Base-by-base conservation (phyloP, 2,113 vertebrate species). In the Hippocampus barbouri region DNA sequence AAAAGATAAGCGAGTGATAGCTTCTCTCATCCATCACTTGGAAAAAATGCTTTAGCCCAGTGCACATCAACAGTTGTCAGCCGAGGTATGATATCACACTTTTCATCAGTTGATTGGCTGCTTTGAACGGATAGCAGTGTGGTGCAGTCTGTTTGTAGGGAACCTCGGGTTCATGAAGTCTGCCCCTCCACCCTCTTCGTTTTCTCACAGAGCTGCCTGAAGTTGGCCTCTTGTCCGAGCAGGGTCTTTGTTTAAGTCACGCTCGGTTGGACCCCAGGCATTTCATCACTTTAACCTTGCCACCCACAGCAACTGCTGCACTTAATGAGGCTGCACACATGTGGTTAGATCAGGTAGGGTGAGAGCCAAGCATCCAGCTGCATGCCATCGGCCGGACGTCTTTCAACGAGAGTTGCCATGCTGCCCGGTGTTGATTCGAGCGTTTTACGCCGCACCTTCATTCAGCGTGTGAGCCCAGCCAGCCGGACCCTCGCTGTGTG, bases 271-370 rank as follows among this genome's bases (percentile, higher is more conserved):
- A 92, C 92, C 88, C 81, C 89, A 89, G 95, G 95, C 94, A 98
- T 98, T 96, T 94, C 93, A 91, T 94, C 93, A 94, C 94, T 97
- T 89, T 96, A 97, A 98, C 95, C 95, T 95, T 91, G 82, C 94
- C 94, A 95, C 94, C 95, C 93, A 94, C 93, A 90, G 94, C 94
- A 95, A 96, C 95, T 92, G 93, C 91, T 92, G 93, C 93, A 93
- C 94, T 96, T 95, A 95, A 95, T 90, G 85, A 91, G 86, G 86
- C 94, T 94, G 91, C 92, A 91, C 93, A 94, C 92, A 93, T 93
- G 93, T 94, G 91, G 91, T 93, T 87, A 83, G 91, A 92, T 91
- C 93, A 95, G 94, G 94, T 95, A 92, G 89, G 86, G 85, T 83
- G 38, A 72, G 80, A 74, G 79, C 77, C 78, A 71, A 68, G 62